Evolutionary conservation across 2,113 vertebrate species (phyloP), one percentile per base, ranked within the genome.

Genomic region (Galemys pyrenaicus): DNA sequence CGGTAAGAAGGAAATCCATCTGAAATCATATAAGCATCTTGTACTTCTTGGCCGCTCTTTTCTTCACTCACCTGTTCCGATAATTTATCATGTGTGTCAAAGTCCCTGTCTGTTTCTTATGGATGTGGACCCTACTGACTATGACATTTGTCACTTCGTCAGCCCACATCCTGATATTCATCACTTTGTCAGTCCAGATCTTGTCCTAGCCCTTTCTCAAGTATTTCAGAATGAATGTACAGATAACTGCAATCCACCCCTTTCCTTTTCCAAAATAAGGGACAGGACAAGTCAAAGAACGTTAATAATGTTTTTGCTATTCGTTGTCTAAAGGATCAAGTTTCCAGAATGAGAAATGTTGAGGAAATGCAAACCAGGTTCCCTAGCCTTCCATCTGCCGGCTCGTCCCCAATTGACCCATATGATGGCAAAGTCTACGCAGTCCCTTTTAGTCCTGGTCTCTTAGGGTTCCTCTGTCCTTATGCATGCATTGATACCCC

Each of bases 211-310:
- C 16, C 46, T 65, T 95, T 87, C 39, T 77, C n/a, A 65, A 79
- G 46, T 54, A 91, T 75, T 92, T 83, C 54, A 62, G 28, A 67
- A 44, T 75, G 24, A 91, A 79, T 83, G 83, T 92, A 87, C 24
- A 91, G 46, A 64, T 19, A 8, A 67, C 41, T 77, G 19, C 49
- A 87, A 92, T 84, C 32, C 39, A 74, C 46, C 8, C 41, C 20
- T 58, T 24, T 2, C 67, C 51, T 54, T 74, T 56, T 56, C 37
- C 6, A 4, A 12, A 51, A 78, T 60, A 35, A 9, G 28, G 9
- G 13, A 44, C 35, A 84, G 7, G 8, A 39, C 35, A 77, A 73
- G 24, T 37, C 28, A 41, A 39, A 65, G 30, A 39, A 12, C 10
- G 70, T 92, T 88, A 80, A 41, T 44, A 70, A 85, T 49, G 9